Base-by-base conservation (phyloP, 2,797 vertebrate species). In the Pelobates cultripes region DNA sequence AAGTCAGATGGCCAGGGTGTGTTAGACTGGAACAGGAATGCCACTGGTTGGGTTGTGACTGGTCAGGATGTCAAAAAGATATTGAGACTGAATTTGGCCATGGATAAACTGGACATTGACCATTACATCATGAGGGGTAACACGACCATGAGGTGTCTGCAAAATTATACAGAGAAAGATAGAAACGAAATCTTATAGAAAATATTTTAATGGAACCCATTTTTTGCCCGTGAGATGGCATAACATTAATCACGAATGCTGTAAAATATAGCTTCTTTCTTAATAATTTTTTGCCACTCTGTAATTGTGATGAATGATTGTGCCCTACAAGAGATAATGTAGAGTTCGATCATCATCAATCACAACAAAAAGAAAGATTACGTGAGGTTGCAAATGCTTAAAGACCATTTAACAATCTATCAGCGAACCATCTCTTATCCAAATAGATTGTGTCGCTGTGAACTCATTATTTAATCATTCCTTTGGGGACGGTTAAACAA, bases 261-360 rank as follows among this genome's bases (percentile, higher is more conserved):
- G 40, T 40, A 67, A 57, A 43, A 43, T 40, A 68, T 43, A 55
- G 40, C 61, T 64, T 40, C 15, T 40, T 6, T 4, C 40, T 51
- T 68, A 55, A 74, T 80, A 74, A 73, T 53, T 64, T 14, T 68
- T 67, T 66, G 45, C 71, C 70, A 80, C 14, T 73, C 70, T 74
- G 70, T 80, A 80, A 80, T 80, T 74, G 78, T 80, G 78, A 80
- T 74, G 44, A 80, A 80, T 57, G 41, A 61, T 28, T 80, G 45
- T 68, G 61, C 61, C 55, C 70, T 42, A 28, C 13, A 80, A 67
- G 61, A 68, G 70, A 80, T 80, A 80, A 80, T 80, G 78, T 13
- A 68, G 40, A 67, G 73, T 80, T 68, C 78, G 43, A 74, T 74
- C 78, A 80, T 74, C 70, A 80, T 80, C 64, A 55, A 68, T 80